A percentile compares a stretch with the other conserved stretches of the same genome.
Evolutionary conservation across 1,140 invertebrate genomes (phyloP).

Genomic region (Eumaeus atala): DNA sequence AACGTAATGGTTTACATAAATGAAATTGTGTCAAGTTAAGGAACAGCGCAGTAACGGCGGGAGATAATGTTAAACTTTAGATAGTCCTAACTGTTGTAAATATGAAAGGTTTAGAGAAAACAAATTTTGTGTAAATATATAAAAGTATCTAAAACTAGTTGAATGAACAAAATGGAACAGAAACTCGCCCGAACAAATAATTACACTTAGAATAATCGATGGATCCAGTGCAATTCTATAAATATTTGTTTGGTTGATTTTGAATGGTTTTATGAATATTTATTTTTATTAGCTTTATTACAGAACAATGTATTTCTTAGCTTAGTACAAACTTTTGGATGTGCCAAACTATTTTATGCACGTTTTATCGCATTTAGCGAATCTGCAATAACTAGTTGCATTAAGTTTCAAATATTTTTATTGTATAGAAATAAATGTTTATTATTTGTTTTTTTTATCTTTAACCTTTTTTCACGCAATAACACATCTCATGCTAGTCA

Average conservation of each 20-base stretch:
- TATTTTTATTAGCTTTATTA: conserved; percentile 63
- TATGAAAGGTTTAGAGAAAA: conserved; percentile 53
- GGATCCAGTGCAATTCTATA: conserved; percentile 59
- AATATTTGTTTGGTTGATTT: conserved; percentile 54
- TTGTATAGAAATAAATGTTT: conserved; percentile 32
- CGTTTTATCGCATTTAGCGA: conserved; percentile 62
- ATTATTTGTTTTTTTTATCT: conserved; percentile 34
- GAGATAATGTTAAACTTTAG: conserved; percentile 45
- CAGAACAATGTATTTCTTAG: conserved; percentile 58
- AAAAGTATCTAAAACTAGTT: conserved; percentile 46
- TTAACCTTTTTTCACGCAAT: conserved; percentile 58
- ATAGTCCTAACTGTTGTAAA: conserved; percentile 68
- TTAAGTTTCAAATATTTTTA: conserved; percentile 48
- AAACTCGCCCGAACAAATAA: conserved; percentile 68
- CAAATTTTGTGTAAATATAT: conserved; percentile 59
- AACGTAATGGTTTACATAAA: conserved; percentile 26
- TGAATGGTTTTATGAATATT: conserved; percentile 39
- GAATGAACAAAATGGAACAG: conserved; percentile 66
- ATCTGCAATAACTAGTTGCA: conserved; percentile 57
- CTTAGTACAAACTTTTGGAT: conserved; percentile 64
- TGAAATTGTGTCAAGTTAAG: conserved; percentile 22
- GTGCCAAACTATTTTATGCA: conserved; percentile 64
- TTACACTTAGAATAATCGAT: conserved; percentile 45
- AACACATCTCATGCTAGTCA: conserved; percentile 72
- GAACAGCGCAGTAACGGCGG: conserved; percentile 16